These are phyloP conservation scores for Camponotus vicinus DNA, from an alignment of 1,140 invertebrate species.

Conservation along the genomic window DNA sequence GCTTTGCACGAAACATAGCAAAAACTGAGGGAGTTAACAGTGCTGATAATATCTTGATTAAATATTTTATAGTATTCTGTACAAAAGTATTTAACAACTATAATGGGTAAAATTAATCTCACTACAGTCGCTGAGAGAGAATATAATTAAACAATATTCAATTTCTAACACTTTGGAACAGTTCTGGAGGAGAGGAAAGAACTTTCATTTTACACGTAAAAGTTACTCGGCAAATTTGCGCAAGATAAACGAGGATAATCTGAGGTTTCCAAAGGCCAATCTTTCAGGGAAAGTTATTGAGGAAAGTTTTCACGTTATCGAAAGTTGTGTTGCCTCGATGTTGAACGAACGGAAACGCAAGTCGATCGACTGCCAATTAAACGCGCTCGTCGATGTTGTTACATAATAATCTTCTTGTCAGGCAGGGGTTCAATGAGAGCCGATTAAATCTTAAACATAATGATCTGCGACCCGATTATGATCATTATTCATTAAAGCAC, in stretches of 20 bases:
- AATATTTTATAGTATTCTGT: not conserved
- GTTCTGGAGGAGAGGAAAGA: too few species aligned
- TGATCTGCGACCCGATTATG: slow-evolving; percentile 57
- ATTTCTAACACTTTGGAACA: not conserved
- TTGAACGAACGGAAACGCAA: slow-evolving; percentile 46
- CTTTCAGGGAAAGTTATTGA: slow-evolving; percentile 42
- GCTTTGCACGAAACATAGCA: not conserved
- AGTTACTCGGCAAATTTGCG: slow-evolving; percentile 18
- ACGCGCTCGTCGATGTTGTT: slow-evolving; percentile 52
- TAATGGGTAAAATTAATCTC: not conserved
- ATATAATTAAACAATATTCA: slow-evolving; percentile 8
- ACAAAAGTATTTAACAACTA: not conserved
- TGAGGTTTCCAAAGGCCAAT: slow-evolving; percentile 28
- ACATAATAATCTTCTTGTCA: slow-evolving; percentile 62
- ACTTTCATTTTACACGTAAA: not conserved
- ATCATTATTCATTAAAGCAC: slow-evolving; percentile 58
- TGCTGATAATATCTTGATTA: not conserved
- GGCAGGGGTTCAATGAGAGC: slow-evolving; percentile 47
- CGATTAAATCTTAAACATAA: slow-evolving; percentile 63
- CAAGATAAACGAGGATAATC: slow-evolving; percentile 39
- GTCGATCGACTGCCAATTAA: slow-evolving; percentile 65
- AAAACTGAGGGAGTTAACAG: not conserved
- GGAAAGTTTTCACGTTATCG: slow-evolving; percentile 42
- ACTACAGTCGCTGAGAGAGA: not conserved
- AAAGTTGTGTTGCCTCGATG: slow-evolving; percentile 49